Percentiles rank a stretch among this genome's conserved stretches.
Conservation (phyloP, 2,888 invertebrate genomes). For the Tachina grossa region DNA sequence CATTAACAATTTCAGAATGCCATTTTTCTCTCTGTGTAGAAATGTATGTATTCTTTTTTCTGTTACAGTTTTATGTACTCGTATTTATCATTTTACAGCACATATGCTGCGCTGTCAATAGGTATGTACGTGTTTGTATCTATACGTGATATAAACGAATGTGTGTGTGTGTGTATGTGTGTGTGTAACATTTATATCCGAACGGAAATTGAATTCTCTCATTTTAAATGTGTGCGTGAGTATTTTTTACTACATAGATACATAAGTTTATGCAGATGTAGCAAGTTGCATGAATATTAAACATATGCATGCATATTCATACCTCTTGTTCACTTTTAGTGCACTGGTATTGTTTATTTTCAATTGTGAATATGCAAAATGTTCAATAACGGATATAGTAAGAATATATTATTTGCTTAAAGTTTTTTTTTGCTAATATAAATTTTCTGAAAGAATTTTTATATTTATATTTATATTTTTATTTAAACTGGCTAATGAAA, state of each 20-base stretch:
- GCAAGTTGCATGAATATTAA: constrained; percentile 39
- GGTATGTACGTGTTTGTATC: constrained; percentile 9
- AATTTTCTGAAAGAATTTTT: not conserved
- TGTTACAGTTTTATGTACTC: constrained; percentile 2
- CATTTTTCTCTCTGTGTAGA: too few species aligned
- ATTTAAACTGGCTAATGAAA: too few species aligned
- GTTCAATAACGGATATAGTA: constrained; percentile 51
- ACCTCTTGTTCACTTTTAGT: not conserved
- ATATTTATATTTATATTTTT: too few species aligned
- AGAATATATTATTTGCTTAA: constrained; percentile 13
- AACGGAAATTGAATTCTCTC: constrained; percentile 71
- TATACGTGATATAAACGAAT: not conserved
- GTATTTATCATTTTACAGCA: not conserved
- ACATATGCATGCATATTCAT: constrained; percentile 23
- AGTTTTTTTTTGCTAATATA: not conserved
- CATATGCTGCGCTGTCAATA: constrained; percentile 42
- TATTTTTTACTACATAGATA: not conserved
- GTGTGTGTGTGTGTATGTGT: not conserved
- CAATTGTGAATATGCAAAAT: constrained; percentile 39
- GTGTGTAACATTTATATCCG: constrained; percentile 55
- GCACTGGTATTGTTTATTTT: not conserved
- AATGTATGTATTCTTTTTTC: not conserved
- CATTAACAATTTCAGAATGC: too few species aligned
- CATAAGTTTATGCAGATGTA: not conserved
- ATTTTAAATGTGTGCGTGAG: constrained; percentile 35